A percentile compares a stretch with the other conserved stretches of the same genome.
Evolutionary conservation across 2,113 vertebrate genomes (phyloP).

Genomic region (Andinoacara biseriatus): DNA sequence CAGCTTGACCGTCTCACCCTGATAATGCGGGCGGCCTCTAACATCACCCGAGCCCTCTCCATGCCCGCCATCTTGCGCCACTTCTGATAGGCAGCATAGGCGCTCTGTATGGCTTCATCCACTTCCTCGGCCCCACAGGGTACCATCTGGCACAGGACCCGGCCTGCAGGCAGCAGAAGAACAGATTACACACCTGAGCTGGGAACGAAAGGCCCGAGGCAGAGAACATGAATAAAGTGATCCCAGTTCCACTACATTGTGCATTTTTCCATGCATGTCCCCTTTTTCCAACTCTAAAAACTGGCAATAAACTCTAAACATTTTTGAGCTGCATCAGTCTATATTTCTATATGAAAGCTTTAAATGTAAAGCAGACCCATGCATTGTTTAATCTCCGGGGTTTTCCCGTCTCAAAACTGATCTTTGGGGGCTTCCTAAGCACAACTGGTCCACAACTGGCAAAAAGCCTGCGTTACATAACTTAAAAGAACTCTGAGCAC

Average conservation of each 20-base stretch:
- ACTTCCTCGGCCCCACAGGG: conserved; percentile 90
- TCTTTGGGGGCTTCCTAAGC: too few relatives aligned
- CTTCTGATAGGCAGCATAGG: conserved; percentile 86
- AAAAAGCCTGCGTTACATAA: neutral
- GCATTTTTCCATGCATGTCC: too few relatives aligned
- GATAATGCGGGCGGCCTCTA: conserved; percentile 93
- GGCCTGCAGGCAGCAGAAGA: conserved; percentile 73
- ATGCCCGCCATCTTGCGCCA: conserved; percentile 91
- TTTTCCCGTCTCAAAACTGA: too few relatives aligned
- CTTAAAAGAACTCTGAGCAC: neutral
- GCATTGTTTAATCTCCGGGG: too few relatives aligned
- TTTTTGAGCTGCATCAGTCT: too few relatives aligned
- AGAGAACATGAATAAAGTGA: neutral
- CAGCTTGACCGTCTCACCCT: conserved; percentile 74
- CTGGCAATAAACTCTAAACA: too few relatives aligned
- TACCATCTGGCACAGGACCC: conserved; percentile 85
- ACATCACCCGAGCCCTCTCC: conserved; percentile 87
- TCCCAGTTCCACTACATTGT: too few relatives aligned
- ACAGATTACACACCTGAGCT: neutral
- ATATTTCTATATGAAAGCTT: too few relatives aligned
- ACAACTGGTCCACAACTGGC: accelerated
- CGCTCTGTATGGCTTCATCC: conserved; percentile 86
- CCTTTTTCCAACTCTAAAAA: too few relatives aligned
- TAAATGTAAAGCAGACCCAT: too few relatives aligned
- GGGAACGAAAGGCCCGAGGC: too few relatives aligned